Percentiles rank a stretch among this genome's conserved stretches.
Evolutionary conservation across 1,140 invertebrate species (phyloP).

Genomic region (Apis mellifera): DNA sequence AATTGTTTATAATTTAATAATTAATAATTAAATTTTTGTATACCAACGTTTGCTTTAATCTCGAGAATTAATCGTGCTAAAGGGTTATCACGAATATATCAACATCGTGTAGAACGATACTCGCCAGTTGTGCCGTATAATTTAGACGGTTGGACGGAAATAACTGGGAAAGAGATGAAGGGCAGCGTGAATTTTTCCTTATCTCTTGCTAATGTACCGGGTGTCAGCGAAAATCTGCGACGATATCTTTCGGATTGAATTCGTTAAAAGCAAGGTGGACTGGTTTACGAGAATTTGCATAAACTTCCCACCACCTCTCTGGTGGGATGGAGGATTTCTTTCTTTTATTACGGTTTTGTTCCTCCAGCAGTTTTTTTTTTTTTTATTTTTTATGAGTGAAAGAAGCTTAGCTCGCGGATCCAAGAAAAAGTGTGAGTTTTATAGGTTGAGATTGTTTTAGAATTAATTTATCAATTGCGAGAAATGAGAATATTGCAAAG

Average conservation of each 20-base stretch:
- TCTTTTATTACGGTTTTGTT: neutral
- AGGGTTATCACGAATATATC: too few relatives aligned
- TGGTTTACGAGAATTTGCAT: constrained; percentile 8
- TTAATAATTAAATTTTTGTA: too few relatives aligned
- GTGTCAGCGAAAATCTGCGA: neutral
- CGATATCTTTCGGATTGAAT: neutral
- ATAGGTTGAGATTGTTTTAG: neutral
- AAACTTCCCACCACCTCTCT: neutral
- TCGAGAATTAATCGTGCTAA: too few relatives aligned
- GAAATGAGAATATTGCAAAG: too few relatives aligned
- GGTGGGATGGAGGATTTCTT: neutral
- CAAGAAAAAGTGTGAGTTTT: neutral
- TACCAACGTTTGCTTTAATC: too few relatives aligned
- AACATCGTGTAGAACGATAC: neutral
- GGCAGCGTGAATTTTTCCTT: neutral
- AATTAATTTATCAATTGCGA: neutral
- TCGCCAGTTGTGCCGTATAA: neutral
- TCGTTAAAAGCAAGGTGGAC: neutral
- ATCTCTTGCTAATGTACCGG: neutral
- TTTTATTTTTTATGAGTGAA: neutral
- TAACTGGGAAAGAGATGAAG: neutral
- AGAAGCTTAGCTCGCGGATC: neutral
- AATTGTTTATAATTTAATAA: too few relatives aligned
- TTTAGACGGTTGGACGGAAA: neutral
- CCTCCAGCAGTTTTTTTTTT: neutral